Percentiles rank a stretch among this genome's conserved stretches.
Evolutionary conservation across 1,140 invertebrate genomes (phyloP).

Genomic region (Temnothorax nylanderi): DNA sequence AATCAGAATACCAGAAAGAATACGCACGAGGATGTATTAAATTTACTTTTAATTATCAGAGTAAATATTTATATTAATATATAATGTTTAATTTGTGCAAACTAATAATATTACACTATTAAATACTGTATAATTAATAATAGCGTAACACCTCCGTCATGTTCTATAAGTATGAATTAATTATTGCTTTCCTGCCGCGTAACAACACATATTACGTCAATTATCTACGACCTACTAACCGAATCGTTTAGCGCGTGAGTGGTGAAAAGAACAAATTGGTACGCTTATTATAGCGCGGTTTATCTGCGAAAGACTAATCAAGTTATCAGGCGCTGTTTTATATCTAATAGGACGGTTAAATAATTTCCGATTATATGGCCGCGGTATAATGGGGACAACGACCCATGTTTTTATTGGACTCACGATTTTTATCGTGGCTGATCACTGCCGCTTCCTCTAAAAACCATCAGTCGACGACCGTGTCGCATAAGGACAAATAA

Average conservation of each 20-base stretch:
- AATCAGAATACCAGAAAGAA: background rate
- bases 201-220: background rate
- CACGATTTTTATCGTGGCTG: constrained; percentile 20
- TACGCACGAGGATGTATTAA: background rate
- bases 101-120: background rate
- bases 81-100: background rate
- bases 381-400: background rate
- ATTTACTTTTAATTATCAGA: background rate
- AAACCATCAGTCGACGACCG: background rate
- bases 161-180: constrained; percentile 17
- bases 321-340: constrained; percentile 9
- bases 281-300: background rate
- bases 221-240: background rate
- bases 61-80: background rate
- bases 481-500: constrained; percentile 35
- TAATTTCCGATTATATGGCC: background rate
- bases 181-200: background rate
- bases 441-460: constrained; percentile 15
- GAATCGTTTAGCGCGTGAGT: background rate
- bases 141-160: background rate
- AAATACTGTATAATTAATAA: background rate
- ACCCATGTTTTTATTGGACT: constrained; percentile 33
- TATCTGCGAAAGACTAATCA: constrained; percentile 8
- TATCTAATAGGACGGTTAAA: background rate
- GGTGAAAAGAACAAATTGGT: constrained; percentile 3